Conservation (phyloP, 2,888 invertebrate species). For the Brachyopa scutellaris region DNA sequence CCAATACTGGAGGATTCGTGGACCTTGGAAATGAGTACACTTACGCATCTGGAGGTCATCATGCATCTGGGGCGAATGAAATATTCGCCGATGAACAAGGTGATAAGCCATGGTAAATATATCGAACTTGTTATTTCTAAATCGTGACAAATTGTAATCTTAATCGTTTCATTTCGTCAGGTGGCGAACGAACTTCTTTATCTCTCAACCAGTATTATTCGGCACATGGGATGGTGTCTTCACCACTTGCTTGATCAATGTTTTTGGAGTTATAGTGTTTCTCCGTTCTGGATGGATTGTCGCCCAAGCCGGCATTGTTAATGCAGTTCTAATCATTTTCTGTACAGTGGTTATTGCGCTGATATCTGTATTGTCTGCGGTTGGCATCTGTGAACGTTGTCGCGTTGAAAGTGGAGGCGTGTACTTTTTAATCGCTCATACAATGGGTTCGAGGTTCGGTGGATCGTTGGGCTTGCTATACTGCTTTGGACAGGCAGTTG, state of each 20-base stretch:
- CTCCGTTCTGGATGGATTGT: constrained; percentile 98
- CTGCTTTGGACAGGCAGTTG: constrained; percentile 98
- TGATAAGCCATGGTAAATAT: constrained; percentile 80
- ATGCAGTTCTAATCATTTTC: constrained; percentile 90
- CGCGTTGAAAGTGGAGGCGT: constrained; percentile 98
- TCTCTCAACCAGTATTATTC: constrained; percentile 97
- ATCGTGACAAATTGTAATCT: neutral
- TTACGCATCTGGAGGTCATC: constrained; percentile 91
- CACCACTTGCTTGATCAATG: constrained; percentile 97
- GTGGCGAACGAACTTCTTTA: constrained; percentile 98
- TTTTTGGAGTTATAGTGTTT: constrained; percentile 99
- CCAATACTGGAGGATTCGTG: constrained; percentile 89
- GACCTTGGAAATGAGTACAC: constrained; percentile 89
- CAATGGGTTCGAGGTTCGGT: constrained; percentile 95
- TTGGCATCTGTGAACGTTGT: constrained; percentile 97
- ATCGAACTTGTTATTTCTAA: neutral
- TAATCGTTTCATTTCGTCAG: constrained; percentile 82
- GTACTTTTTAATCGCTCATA: constrained; percentile 96
- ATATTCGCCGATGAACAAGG: constrained; percentile 96
- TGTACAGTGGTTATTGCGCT: constrained; percentile 94
- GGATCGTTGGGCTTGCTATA: constrained; percentile 96
- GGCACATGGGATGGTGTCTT: constrained; percentile 98
- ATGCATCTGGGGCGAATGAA: constrained; percentile 93
- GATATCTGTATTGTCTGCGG: constrained; percentile 96
- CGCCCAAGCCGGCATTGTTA: constrained; percentile 92